Evolutionary conservation across 2,113 vertebrate species (phyloP), one percentile per base, ranked within the genome.

Genomic region (Propithecus coquereli): DNA sequence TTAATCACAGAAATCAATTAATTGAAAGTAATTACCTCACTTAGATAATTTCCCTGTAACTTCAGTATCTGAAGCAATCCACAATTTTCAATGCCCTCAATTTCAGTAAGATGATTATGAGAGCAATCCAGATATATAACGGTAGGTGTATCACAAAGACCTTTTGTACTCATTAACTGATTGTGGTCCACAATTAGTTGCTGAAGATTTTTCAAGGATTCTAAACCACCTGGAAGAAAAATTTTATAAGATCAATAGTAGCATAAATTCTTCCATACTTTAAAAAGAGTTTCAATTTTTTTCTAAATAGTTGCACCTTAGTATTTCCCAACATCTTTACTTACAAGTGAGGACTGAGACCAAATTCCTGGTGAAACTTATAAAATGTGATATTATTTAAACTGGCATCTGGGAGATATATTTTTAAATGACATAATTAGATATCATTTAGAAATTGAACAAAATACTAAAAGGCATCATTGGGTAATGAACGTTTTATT

Each of bases 71-170:
- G 98, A 40, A 99, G 99, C n/a, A 99, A 98, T 85, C 98, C 99
- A 90, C 98, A 99, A 94, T 98, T 99, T 97, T 99, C 99, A 98
- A 99, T 98, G 83, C 99, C 99, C 92, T 99, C 99, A 90, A 99
- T 86, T 6, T 96, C 89, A 37, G 97, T 98, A 87, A 99, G 99
- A 97, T 99, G 98, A 98, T 99, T 99, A 98, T 99, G 98, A 12
- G 99, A 99, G 93, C 99, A 99, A 98, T 99, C 99, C 90, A 99
- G 97, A 96, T 99, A 98, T 57, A 99, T 97, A 5, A 99, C 98
- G 17, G 99, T 99, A 87, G 98, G 99, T 5, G 97, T 95, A 65
- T 99, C 98, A 96, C 96, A 98, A 96, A 99, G 98, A 9, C 99
- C 99, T 98, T 98, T 99, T 11, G 99, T 99, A 96, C 98, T 99